Base-by-base conservation (phyloP, 2,113 vertebrate genomes). In the Oncorhynchus kisutch region DNA sequence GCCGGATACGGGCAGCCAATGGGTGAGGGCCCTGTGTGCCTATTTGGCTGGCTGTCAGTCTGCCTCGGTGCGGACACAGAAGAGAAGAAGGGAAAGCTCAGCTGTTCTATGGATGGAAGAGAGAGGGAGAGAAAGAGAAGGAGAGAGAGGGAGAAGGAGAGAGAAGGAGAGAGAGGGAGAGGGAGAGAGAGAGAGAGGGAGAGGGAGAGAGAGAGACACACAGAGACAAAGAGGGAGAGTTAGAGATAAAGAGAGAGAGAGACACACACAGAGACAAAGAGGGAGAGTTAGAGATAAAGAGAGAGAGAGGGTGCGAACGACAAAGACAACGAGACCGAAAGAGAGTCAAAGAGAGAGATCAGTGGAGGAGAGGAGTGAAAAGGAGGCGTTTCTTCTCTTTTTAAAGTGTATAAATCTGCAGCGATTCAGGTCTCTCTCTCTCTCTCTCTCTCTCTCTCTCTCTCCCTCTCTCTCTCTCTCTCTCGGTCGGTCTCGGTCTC, bases 1-100 rank as follows among this genome's bases (percentile, higher is more conserved):
- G 94, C 89, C 97, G 95, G 97, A 98, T 96, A 95, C 92, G 94
- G 94, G 95, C 88, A 93, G 94, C 95, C 95, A 94, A 95, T 95
- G 94, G 90, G 93, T 92, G 94, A 96, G 90, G 92, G 91, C 93
- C 93, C 74, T 84, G 85, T 25, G 82, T 91, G 94, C 91, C 85
- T 87, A 81, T 87, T 75, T 29, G 69, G 65, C 86, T 89, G 82
- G 59, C 2, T n/a, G n/a, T 22, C 84, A 86, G 84, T 85, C 78
- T 31, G 67, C 65, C 86, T 88, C 11, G 14, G 82, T 72, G 84
- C 84, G 85, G 84, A 82, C 84, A 80, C 88, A 90, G 93, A 93
- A 94, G 93, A 94, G 94, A 94, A 90, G 92, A 93, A 94, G 93
- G 94, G 94, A 95, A 96, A 94, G 93, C 96, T 97, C 96, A 96